A percentile compares a stretch with the other conserved stretches of the same genome.
These are phyloP conservation scores for Megaleporinus macrocephalus DNA, from an alignment of 2,113 vertebrate species.

Conservation along the genomic window DNA sequence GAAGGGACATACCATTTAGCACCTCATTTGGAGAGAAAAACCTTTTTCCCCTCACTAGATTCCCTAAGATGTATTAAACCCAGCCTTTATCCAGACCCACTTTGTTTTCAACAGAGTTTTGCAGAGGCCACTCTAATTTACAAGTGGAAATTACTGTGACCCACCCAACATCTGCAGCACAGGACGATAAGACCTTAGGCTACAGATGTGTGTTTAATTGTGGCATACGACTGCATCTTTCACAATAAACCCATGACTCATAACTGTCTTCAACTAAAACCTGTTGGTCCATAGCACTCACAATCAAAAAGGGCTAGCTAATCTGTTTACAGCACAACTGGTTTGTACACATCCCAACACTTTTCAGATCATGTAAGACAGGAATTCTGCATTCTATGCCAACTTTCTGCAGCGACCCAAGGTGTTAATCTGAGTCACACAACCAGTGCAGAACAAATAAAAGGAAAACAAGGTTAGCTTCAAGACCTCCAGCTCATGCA, in stretches of 20 bases:
- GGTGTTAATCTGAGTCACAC: background rate
- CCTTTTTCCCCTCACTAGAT: background rate
- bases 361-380: background rate
- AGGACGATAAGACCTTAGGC: background rate
- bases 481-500: background rate
- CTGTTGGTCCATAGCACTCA: background rate
- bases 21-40: background rate
- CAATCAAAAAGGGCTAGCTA: background rate
- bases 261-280: slow-evolving; percentile 8
- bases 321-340: background rate
- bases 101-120: background rate
- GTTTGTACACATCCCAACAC: background rate
- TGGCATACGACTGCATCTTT: too few relatives aligned
- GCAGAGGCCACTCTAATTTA: background rate
- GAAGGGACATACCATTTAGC: slow-evolving; percentile 3
- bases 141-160: background rate
- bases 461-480: slow-evolving; percentile 2
- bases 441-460: background rate
- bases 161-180: background rate
- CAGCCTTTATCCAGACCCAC: too few relatives aligned
- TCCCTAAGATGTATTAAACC: background rate
- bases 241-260: background rate
- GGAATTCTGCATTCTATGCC: background rate
- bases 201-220: background rate
- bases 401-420: background rate